A percentile compares a stretch with the other conserved stretches of the same genome.
These are phyloP conservation scores for Gobius niger DNA, from an alignment of 2,113 vertebrate species.

Conservation along the genomic window DNA sequence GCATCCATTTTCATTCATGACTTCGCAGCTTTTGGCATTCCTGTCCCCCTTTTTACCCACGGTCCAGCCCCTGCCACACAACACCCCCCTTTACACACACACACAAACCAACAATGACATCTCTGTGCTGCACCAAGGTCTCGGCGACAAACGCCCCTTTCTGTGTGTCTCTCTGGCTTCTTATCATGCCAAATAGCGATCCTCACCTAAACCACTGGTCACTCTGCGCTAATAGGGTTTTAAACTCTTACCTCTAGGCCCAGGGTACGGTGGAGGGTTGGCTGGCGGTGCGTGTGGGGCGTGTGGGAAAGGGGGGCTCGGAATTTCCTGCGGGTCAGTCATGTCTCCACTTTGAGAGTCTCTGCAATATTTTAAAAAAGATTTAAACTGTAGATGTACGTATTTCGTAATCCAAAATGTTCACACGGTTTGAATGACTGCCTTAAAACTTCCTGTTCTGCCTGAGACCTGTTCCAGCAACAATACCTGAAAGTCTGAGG, in stretches of 20 bases:
- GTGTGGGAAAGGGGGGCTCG: constrained; percentile 51
- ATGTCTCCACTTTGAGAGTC: constrained; percentile 36
- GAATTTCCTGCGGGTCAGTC: constrained; percentile 56
- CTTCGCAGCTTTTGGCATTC: constrained; percentile 21
- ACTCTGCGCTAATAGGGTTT: neutral
- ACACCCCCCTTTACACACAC: constrained; percentile 19
- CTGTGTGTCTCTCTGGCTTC: constrained; percentile 10
- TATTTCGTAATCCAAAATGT: too few relatives aligned
- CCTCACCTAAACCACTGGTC: constrained; percentile 1
- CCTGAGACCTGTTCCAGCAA: too few relatives aligned
- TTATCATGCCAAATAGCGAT: constrained; percentile 16
- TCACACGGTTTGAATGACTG: too few relatives aligned
- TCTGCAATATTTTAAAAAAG: constrained; percentile 30
- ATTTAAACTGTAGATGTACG: neutral
- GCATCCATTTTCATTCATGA: constrained; percentile 42
- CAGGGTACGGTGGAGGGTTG: constrained; percentile 72
- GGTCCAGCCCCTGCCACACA: constrained; percentile 13
- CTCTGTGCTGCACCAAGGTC: constrained; percentile 51
- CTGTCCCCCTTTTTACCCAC: constrained; percentile 35
- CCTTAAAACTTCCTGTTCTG: too few relatives aligned
- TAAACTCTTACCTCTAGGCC: constrained; percentile 59
- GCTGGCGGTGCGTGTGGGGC: constrained; percentile 63
- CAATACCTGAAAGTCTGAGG: too few relatives aligned
- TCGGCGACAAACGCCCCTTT: constrained; percentile 27
- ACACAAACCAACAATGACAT: constrained; percentile 55